phyloP scores from a whole-genome alignment of 2,888 invertebrate genomes.

The Eulithis testata region DNA sequence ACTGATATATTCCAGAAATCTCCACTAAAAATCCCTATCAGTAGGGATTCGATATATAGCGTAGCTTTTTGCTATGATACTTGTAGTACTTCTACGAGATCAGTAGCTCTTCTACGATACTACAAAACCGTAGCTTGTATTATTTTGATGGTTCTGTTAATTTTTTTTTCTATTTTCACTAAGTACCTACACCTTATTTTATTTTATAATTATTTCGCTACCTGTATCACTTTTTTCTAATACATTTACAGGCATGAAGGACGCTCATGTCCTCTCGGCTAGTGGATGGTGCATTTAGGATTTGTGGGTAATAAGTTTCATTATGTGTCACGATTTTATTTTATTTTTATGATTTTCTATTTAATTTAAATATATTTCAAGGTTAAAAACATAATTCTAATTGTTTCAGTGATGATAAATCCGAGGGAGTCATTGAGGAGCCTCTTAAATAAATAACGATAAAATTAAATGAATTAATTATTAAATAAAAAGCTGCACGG shows the following conservation, averaged over 20 bases:
- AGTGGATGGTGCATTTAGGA: constrained; percentile 47
- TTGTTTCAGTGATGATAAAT: constrained; percentile 58
- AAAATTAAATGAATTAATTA: background rate
- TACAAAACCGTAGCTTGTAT: no score
- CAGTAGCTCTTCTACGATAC: background rate
- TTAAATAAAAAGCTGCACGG: constrained; percentile 2
- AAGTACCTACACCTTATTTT: no score
- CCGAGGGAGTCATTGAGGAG: constrained; percentile 50
- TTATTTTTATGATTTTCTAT: background rate
- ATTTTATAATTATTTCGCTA: background rate
- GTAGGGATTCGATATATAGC: no score
- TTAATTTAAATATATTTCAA: background rate
- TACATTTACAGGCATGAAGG: constrained; percentile 60
- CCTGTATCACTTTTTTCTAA: constrained; percentile 14
- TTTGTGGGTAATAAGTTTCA: constrained; percentile 47
- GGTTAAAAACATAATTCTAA: constrained; percentile 24
- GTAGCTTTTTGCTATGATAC: constrained; percentile 6
- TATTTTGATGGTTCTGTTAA: no score
- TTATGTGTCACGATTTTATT: background rate
- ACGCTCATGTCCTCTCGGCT: constrained; percentile 66
- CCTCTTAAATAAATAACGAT: constrained; percentile 44
- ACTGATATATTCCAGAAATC: no score
- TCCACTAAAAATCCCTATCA: no score
- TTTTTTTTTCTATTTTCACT: no score
- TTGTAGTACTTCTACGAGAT: constrained; percentile 2